phyloP scores from a whole-genome alignment of 2,888 invertebrate genomes.

The Drepana falcataria region DNA sequence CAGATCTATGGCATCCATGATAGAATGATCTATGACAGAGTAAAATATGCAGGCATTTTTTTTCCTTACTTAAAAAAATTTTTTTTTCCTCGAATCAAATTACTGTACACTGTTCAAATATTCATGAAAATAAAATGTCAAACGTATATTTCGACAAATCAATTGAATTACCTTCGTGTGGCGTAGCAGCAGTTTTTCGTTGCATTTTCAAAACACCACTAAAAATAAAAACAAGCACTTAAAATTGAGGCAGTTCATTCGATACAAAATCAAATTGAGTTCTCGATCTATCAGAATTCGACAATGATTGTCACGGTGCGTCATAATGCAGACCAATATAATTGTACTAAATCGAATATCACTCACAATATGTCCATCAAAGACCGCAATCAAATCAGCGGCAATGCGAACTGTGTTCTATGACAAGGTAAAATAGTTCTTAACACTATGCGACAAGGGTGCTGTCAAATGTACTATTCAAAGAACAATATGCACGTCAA shows the following conservation, averaged over 20 bases:
- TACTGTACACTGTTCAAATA: no score
- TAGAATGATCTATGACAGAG: no score
- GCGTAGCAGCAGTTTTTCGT: conserved; percentile 2
- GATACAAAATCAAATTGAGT: conserved; percentile 14
- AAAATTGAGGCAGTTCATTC: conserved; percentile 1
- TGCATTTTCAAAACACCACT: background rate
- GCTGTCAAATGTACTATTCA: conserved; percentile 1
- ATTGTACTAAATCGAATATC: conserved; percentile 28
- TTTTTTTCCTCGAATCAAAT: no score
- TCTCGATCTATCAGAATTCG: conserved; percentile 20
- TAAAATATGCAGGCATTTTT: no score
- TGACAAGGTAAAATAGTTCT: conserved; percentile 9
- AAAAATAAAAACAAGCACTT: background rate
- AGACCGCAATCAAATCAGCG: conserved; percentile 18
- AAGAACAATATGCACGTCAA: conserved; percentile 49
- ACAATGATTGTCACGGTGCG: conserved; percentile 11
- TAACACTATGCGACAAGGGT: conserved; percentile 15
- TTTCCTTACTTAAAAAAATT: no score
- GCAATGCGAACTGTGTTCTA: conserved; percentile 5
- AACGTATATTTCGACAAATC: no score
- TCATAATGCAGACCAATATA: conserved; percentile 25
- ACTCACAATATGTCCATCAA: conserved; percentile 27
- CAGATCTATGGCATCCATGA: no score
- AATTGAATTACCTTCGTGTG: conserved; percentile 11
- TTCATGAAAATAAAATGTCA: no score